Evolutionary conservation across 2,113 vertebrate species (phyloP), one percentile per base, ranked within the genome.

Genomic region (Mixornis gularis): DNA sequence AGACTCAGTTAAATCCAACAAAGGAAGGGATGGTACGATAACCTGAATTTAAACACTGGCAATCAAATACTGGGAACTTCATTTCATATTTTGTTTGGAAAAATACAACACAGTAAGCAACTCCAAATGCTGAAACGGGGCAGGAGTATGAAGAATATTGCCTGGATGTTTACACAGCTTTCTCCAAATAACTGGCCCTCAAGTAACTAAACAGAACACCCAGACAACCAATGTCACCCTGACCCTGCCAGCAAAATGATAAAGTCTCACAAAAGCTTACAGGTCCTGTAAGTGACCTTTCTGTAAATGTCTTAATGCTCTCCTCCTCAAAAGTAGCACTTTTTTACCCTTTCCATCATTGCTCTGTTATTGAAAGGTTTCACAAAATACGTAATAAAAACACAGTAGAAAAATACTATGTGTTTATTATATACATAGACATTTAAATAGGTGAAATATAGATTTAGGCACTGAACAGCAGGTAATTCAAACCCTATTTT

Each of bases 211-310:
- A 89, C 69, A 90, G 74, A 89, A 92, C 48, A 72, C 90, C 92
- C 90, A 94, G 85, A 85, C 93, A 74, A 97, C 98, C 98, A 97
- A 98, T 98, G 98, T 90, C 95, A 95, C 95, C 95, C 91, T 98
- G 97, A 97, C 97, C 97, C 88, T 97, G 97, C 97, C 95, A 95
- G 96, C 97, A 97, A 97, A 97, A 98, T 97, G 96, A 98, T 97
- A 87, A 97, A 97, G 95, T 95, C 90, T 96, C 91, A 95, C 97
- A 96, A 97, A 97, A 97, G 97, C 78, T 87, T 97, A 97, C 90
- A 97, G 97, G 93, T 98, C 63, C 92, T 77, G 8, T 56, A 97
- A 97, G 81, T 92, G 95, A 97, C 96, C 97, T 97, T 96, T 96
- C 73, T 81, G 2, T 48, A 76, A 94, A 84, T 86, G 85, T 70